Percentiles rank a stretch among this genome's conserved stretches.
Conservation (phyloP, 2,797 vertebrate genomes). For the Schizopygopsis malacanthus region DNA sequence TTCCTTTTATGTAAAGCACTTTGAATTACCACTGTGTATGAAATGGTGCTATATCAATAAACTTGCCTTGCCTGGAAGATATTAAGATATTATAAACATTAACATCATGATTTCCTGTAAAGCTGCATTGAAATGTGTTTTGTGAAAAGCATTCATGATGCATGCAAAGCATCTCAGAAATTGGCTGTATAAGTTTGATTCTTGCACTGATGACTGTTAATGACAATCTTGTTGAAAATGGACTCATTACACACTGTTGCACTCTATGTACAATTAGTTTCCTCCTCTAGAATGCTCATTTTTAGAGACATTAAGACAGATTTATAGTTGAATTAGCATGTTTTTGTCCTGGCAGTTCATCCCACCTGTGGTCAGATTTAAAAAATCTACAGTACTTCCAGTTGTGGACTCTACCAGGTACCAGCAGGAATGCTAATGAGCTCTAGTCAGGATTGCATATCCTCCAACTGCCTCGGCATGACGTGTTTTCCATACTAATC, state of each 20-base stretch:
- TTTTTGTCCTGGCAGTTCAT: not conserved
- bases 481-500: conserved; percentile 40
- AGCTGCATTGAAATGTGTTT: not conserved
- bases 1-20: no score
- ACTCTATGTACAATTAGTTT: not conserved
- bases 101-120: not conserved
- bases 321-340: conserved; percentile 5
- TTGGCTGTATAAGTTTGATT: not conserved
- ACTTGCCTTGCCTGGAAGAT: no score
- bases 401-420: conserved; percentile 2
- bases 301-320: not conserved
- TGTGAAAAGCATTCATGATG: not conserved
- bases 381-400: not conserved
- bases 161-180: not conserved
- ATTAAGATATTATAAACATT: not conserved
- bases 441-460: conserved; percentile 19
- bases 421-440: conserved; percentile 28
- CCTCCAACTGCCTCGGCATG: conserved; percentile 22
- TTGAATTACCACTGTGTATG: no score
- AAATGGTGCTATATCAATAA: no score
- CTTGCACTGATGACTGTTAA: not conserved
- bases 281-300: no score
- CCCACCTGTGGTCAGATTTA: not conserved
- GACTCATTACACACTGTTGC: not conserved
- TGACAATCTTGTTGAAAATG: not conserved